Evolutionary conservation across 1,140 invertebrate genomes (phyloP), one percentile per base, ranked within the genome.

Genomic region (Alviniconcha marisindica): DNA sequence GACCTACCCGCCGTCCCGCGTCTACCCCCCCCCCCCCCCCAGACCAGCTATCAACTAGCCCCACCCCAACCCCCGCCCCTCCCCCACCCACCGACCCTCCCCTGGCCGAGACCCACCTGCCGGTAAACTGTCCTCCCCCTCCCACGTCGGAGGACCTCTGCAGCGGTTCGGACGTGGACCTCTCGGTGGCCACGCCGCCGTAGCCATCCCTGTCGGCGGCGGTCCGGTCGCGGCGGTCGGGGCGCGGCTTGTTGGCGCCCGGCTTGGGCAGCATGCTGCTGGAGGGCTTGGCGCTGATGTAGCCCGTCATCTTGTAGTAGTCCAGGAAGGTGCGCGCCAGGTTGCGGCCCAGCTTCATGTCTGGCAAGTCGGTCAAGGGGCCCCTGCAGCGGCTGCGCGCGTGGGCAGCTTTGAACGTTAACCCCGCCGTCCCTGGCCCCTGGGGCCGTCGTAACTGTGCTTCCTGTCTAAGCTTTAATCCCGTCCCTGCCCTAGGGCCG

Each of bases 241-340:
- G 4, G 0, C 60, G 36, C 21, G 78, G 56, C 21, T 60, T 4
- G n/a, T 15, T 15, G 31, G 60, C 54, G n/a, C 85, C 84, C 36
- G 90, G 87, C 83, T 92, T 91, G 0, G 92, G 91, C 77, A 91
- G 83, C 87, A 88, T 80, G 60, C 24, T 38, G 54, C 90, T 89
- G 84, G 88, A 90, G 28, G 93, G 92, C 74, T 92, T 93, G 33
- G 88, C 85, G 71, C 87, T 91, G 86, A 97, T 95, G 71, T 96
- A 94, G 76, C 96, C 96, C 42, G 94, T 95, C 28, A 96, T 94
- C 86, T 95, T 95, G 92, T 97, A 97, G 92, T 97, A 97, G 90
- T 97, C 96, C 56, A 97, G 91, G 87, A 97, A 95, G 15, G 96
- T 96, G 38, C 96, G 94, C 1, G 95, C 95, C 76, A 97, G 90